Evolutionary conservation across 2,113 vertebrate species (phyloP).

Genomic region (Mobula hypostoma): DNA sequence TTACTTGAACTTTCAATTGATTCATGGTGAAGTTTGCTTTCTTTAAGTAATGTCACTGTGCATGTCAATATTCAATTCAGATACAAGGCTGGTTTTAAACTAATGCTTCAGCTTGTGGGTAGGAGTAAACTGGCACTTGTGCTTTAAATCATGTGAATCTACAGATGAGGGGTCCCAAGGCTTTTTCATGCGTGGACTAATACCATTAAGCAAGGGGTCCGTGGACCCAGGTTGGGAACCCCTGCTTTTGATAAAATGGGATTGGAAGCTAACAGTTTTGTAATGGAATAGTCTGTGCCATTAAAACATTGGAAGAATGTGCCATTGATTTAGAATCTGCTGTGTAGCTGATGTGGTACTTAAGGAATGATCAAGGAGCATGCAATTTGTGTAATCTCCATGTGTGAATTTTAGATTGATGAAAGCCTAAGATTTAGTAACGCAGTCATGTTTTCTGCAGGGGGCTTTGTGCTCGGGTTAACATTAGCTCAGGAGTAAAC

Average conservation of each 20-base stretch:
- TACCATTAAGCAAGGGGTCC: too few species aligned
- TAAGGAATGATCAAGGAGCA: background rate
- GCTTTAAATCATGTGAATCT: background rate
- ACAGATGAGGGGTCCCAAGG: too few species aligned
- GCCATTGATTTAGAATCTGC: background rate
- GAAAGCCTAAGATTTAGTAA: background rate
- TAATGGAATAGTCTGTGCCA: too few species aligned
- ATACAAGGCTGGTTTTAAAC: background rate
- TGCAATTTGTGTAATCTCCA: background rate
- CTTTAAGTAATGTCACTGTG: background rate
- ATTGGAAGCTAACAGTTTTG: background rate
- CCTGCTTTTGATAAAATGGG: too few species aligned
- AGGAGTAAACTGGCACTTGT: too few species aligned
- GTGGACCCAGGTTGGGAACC: too few species aligned
- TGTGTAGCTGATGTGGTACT: background rate
- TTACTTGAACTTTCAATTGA: background rate
- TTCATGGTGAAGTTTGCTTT: background rate
- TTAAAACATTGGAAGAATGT: background rate
- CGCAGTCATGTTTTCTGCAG: background rate
- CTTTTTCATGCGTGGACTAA: too few species aligned
- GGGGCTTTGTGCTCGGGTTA: background rate
- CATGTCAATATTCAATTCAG: conserved; percentile 21
- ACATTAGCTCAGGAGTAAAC: background rate
- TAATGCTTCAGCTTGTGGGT: background rate
- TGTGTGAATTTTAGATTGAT: background rate